Conservation (phyloP, 2,797 vertebrate genomes). For the Neosalanx taihuensis region DNA sequence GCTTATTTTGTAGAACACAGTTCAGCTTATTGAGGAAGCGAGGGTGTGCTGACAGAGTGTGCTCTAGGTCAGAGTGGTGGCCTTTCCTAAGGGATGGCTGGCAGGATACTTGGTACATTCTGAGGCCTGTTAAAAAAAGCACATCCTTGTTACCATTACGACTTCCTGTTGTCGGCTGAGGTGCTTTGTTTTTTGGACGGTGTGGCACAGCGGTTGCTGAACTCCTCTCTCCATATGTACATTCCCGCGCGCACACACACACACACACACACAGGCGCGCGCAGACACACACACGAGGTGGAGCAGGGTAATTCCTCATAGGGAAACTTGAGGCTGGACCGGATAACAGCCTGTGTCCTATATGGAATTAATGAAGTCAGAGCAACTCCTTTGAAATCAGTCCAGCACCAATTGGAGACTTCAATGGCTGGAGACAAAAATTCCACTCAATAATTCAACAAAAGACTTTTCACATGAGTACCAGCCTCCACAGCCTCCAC, state of each 20-base stretch:
- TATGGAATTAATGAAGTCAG: conserved; percentile 6
- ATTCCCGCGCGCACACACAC: conserved; percentile 12
- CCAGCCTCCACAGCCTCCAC: neutral
- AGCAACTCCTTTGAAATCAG: neutral
- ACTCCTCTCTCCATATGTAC: neutral
- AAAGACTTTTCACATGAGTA: neutral
- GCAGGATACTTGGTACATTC: too few relatives aligned
- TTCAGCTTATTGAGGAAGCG: neutral
- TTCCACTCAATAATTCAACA: neutral
- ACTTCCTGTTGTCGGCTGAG: conserved; percentile 12
- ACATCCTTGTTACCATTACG: conserved; percentile 16
- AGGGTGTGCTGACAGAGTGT: neutral
- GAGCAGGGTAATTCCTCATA: neutral
- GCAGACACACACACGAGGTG: conserved; percentile 6
- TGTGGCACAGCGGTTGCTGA: neutral
- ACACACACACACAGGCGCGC: conserved; percentile 5
- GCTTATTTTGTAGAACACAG: too few relatives aligned
- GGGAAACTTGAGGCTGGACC: conserved; percentile 13
- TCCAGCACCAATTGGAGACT: too few relatives aligned
- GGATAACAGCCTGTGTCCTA: neutral
- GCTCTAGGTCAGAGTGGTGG: neutral
- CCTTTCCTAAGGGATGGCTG: neutral
- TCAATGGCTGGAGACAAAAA: too few relatives aligned
- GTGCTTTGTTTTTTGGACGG: neutral
- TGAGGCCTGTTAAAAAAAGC: neutral